Conservation (phyloP, 1,140 invertebrate genomes). For the Lepidurus apus region DNA sequence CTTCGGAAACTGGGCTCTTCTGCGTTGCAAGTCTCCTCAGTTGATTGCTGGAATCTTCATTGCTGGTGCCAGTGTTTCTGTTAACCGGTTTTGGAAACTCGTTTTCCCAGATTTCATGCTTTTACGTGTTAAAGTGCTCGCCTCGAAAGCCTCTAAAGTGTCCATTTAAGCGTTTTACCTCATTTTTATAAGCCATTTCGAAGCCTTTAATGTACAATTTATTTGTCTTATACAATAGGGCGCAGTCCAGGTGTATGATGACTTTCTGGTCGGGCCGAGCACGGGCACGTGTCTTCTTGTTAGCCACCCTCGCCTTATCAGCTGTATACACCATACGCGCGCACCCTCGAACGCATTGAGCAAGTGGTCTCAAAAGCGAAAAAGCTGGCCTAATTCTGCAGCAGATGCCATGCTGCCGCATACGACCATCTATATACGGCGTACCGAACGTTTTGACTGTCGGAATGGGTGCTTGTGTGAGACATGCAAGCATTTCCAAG, state of each 20-base stretch:
- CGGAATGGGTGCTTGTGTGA: background rate
- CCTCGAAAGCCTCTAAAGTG: background rate
- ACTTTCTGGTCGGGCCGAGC: background rate
- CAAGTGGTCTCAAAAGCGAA: background rate
- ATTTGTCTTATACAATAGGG: background rate
- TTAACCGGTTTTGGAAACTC: background rate
- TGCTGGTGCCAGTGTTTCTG: background rate
- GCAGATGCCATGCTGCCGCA: background rate
- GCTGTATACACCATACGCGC: background rate
- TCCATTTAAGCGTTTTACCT: background rate
- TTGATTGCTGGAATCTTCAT: no score
- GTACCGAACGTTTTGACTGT: background rate
- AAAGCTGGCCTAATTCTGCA: conserved; percentile 12
- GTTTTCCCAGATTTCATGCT: background rate
- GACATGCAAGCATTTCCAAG: background rate
- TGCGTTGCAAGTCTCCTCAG: no score
- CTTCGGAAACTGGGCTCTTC: no score
- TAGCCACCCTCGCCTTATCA: background rate
- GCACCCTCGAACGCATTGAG: background rate
- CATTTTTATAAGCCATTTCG: background rate
- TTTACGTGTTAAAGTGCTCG: background rate
- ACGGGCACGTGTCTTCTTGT: background rate
- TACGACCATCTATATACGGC: no score
- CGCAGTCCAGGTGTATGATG: background rate
- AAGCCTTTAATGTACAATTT: background rate